phyloP scores from a whole-genome alignment of 2,113 vertebrate species.

The Rhombomys opimus region DNA sequence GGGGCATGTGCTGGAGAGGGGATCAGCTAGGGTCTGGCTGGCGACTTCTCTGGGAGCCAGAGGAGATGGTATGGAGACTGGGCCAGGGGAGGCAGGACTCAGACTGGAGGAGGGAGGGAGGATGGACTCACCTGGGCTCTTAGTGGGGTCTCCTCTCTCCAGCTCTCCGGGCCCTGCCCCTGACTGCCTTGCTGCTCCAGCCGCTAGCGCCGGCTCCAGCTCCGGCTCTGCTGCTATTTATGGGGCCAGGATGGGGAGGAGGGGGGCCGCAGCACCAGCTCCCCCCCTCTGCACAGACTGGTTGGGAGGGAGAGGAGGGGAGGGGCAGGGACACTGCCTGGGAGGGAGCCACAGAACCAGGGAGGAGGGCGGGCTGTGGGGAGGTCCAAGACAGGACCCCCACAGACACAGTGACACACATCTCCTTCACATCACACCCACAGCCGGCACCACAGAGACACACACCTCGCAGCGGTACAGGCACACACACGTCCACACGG shows the following conservation, averaged over 20 bases:
- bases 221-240: slow-evolving; percentile 83
- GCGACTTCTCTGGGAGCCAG: slow-evolving; percentile 31
- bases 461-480: slow-evolving; percentile 40
- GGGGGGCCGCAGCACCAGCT: slow-evolving; percentile 77
- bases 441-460: slow-evolving; percentile 48
- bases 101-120: slow-evolving; percentile 45
- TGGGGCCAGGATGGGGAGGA: slow-evolving; percentile 80
- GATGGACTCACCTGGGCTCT: slow-evolving; percentile 75
- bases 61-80: slow-evolving; percentile 54
- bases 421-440: slow-evolving; percentile 72
- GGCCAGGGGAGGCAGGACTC: neutral
- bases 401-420: slow-evolving; percentile 74
- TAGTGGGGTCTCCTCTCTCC: slow-evolving; percentile 52
- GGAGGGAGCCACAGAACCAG: slow-evolving; percentile 66
- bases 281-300: slow-evolving; percentile 66
- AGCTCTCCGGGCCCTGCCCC: slow-evolving; percentile 59
- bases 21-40: neutral
- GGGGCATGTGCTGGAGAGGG: slow-evolving; percentile 40
- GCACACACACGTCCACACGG: slow-evolving; percentile 41
- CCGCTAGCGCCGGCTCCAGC: slow-evolving; percentile 72
- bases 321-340: slow-evolving; percentile 75
- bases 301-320: slow-evolving; percentile 74
- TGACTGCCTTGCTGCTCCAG: slow-evolving; percentile 76
- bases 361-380: slow-evolving; percentile 67
- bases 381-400: slow-evolving; percentile 74